Base-by-base conservation (phyloP, 2,113 vertebrate genomes). In the Setophaga coronata region DNA sequence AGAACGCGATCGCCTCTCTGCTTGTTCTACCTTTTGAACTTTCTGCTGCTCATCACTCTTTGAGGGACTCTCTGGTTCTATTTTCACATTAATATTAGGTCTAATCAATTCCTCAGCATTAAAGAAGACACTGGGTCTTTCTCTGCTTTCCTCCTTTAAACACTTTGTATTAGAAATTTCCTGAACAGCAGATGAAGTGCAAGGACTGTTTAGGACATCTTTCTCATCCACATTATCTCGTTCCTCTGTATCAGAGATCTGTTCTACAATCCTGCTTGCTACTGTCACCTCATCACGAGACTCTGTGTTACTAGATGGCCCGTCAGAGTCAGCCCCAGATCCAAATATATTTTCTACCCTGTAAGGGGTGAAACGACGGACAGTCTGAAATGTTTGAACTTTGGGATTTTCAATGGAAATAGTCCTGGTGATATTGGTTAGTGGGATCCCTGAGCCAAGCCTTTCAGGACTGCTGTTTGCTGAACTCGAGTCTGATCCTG, bases 401-500 rank as follows among this genome's bases (percentile, higher is more conserved):
- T 96, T 97, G 0, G 98, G 98, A 71, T 97, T 97, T 64, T 91
- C 84, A n/a, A 98, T 65, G 17, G 98, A 98, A 95, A 98, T 98
- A 87, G 98, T 98, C 48, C 98, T 95, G 1, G 98, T 98, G 56
- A 98, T 98, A 60, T 97, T 98, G 1, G 98, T 97, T 6, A 98
- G 93, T 2, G 96, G 84, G 20, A 97, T 96, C 29, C 97, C 79
- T 0, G 95, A 45, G 62, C 97, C 95, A 8, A 97, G 94, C 40
- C 91, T 97, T 89, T 98, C 98, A 4, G 98, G 98, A 89, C 98
- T 98, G 89, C 98, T 98, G 62, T 96, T 97, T 5, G 98, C 97
- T 25, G 98, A 98, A 79, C 98, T 98, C 0, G 99, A 99, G 89
- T 99, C 99, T 0, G 99, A 99, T n/a, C 98, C 97, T 2, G 99